Evolutionary conservation across 2,113 vertebrate genomes (phyloP).

Genomic region (Astur gentilis): DNA sequence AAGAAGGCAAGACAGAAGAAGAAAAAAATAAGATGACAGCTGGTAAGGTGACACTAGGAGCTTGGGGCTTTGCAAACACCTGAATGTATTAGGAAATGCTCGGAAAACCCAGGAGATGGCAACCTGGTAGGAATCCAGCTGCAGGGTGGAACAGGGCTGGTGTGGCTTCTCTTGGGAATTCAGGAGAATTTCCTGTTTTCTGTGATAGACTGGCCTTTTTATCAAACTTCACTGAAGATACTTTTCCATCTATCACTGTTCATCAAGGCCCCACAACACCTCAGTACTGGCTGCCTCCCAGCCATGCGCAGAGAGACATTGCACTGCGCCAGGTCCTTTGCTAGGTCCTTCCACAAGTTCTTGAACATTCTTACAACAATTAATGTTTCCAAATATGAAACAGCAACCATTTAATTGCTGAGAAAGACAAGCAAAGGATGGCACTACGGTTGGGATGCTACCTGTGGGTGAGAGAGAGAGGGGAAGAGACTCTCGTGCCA

Average conservation of each 20-base stretch:
- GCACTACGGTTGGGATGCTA: not conserved
- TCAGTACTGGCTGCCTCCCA: fast-evolving
- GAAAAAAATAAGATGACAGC: not conserved
- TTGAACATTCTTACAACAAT: not conserved
- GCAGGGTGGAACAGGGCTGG: not conserved
- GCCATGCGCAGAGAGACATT: fast-evolving
- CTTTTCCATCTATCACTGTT: not conserved
- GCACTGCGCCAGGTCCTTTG: not conserved
- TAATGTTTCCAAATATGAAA: not conserved
- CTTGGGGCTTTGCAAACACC: not conserved
- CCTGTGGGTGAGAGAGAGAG: no score
- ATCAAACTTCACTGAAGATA: not conserved
- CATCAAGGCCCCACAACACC: not conserved
- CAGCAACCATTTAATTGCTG: not conserved
- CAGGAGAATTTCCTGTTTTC: not conserved
- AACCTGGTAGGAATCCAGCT: not conserved
- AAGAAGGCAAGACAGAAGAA: not conserved
- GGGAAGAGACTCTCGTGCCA: not conserved
- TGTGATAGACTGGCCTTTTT: not conserved
- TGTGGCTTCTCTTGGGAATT: not conserved
- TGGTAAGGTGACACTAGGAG: not conserved
- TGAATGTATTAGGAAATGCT: not conserved
- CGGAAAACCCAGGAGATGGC: not conserved
- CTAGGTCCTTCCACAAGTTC: not conserved
- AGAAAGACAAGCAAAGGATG: not conserved